Percentiles rank a stretch among this genome's conserved stretches.
Evolutionary conservation across 2,113 vertebrate genomes (phyloP).

Genomic region (Tragelaphus scriptus): DNA sequence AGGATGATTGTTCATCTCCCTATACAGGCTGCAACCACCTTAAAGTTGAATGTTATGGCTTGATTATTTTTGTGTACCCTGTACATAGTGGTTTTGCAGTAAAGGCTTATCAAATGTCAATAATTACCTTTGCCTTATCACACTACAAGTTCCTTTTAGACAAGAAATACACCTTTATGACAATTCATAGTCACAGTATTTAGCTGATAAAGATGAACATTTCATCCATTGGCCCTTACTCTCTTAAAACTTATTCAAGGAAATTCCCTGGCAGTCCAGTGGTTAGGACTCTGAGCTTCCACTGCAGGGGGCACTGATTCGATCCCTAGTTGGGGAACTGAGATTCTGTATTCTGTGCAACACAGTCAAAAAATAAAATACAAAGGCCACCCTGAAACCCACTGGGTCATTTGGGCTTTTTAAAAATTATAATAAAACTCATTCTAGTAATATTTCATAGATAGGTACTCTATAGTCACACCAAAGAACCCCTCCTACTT

Average conservation of each 20-base stretch:
- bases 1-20: neutral
- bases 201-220: neutral
- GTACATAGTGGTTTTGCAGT: neutral
- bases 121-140: constrained; percentile 7
- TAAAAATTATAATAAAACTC: neutral
- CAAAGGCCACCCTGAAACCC: neutral
- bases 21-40: neutral
- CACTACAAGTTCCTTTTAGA: neutral
- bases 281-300: neutral
- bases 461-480: neutral
- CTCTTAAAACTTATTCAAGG: neutral
- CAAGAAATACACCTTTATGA: neutral
- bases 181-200: neutral
- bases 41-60: neutral
- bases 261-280: neutral
- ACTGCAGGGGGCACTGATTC: neutral
- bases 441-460: neutral
- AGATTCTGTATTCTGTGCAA: neutral
- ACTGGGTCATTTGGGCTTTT: neutral
- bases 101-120: constrained; percentile 21
- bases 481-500: neutral
- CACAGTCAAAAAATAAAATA: neutral
- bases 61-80: neutral
- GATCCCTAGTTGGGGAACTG: neutral
- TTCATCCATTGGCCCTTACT: neutral